Evolutionary conservation across 2,113 vertebrate species (phyloP).

Genomic region (Panurus biarmicus): DNA sequence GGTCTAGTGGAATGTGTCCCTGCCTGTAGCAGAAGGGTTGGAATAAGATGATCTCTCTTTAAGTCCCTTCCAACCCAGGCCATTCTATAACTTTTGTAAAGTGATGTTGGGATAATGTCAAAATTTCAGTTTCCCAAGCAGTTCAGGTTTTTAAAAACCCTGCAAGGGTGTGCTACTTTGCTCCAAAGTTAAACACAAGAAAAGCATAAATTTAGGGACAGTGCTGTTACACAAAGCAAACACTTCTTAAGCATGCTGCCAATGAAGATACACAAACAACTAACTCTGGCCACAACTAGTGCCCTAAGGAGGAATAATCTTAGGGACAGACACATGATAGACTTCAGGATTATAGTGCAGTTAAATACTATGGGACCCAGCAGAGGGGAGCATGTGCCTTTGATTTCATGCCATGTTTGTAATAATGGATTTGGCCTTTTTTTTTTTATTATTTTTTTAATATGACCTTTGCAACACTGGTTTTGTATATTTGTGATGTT

Average conservation of each 20-base stretch:
- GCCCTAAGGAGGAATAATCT: neutral
- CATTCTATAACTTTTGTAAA: neutral
- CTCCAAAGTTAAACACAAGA: neutral
- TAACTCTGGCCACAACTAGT: neutral
- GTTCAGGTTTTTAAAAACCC: neutral
- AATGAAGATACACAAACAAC: neutral
- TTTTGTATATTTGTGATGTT: neutral
- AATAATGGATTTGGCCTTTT: neutral
- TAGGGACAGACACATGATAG: neutral
- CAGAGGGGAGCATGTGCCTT: neutral
- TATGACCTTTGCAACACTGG: neutral
- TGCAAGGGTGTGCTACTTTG: neutral
- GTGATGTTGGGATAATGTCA: neutral
- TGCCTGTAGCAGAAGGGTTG: accelerated
- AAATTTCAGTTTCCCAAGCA: neutral
- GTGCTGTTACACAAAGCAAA: neutral
- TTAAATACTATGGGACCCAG: neutral
- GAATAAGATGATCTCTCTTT: neutral
- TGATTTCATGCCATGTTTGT: neutral
- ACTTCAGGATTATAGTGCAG: neutral
- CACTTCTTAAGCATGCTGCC: neutral
- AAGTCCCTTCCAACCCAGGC: neutral
- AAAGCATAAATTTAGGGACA: neutral
- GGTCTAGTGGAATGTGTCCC: neutral
- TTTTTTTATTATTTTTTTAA: neutral